Conservation (phyloP, 2,113 vertebrate species). For the Euleptes europaea region DNA sequence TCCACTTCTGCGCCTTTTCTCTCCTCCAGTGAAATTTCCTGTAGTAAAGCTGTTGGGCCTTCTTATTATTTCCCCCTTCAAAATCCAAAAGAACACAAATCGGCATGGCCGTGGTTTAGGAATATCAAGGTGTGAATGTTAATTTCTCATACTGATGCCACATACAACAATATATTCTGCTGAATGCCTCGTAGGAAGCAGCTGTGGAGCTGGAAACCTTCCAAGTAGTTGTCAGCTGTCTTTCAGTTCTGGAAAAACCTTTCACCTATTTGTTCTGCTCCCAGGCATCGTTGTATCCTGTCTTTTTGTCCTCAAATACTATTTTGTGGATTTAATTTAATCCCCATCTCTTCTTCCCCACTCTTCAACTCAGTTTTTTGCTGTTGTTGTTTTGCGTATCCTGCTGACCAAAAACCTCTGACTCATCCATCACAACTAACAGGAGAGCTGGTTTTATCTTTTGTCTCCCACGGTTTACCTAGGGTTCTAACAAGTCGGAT, state of each 20-base stretch:
- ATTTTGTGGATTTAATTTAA: constrained; percentile 50
- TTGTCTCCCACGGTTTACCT: constrained; percentile 46
- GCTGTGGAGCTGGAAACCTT: constrained; percentile 9
- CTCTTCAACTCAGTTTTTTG: constrained; percentile 40
- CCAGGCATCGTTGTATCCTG: constrained; percentile 42
- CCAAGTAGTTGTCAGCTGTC: constrained; percentile 26
- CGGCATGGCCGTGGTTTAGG: not conserved
- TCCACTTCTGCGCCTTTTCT: too few species aligned
- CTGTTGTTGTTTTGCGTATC: constrained; percentile 47
- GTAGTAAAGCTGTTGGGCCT: not conserved
- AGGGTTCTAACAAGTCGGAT: not conserved
- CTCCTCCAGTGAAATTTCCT: too few species aligned
- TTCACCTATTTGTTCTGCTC: constrained; percentile 36
- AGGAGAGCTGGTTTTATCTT: constrained; percentile 45
- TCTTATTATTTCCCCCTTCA: not conserved
- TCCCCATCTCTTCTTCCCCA: constrained; percentile 40
- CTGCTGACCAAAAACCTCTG: constrained; percentile 60
- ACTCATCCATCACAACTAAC: constrained; percentile 55
- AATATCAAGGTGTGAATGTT: not conserved
- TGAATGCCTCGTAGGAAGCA: constrained; percentile 7
- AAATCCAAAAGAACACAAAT: constrained; percentile 11
- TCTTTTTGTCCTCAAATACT: constrained; percentile 25
- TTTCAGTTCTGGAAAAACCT: constrained; percentile 12
- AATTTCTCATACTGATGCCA: constrained; percentile 13
- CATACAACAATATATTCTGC: not conserved